Conservation (phyloP, 2,113 vertebrate species). For the Patagioenas fasciata region DNA sequence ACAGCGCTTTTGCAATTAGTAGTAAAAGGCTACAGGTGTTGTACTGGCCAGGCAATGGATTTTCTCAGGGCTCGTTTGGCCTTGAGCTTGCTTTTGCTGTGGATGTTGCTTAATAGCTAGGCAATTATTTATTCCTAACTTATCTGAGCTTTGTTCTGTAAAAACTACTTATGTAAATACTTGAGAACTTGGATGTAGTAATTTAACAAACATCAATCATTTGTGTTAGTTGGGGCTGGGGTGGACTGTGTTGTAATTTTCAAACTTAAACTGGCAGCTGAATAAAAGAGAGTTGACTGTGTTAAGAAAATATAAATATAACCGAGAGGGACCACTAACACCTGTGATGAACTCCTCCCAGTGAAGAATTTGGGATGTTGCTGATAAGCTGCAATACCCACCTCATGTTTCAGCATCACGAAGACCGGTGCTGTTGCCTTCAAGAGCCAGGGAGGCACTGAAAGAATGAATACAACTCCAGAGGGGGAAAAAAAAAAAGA, state of each 20-base stretch:
- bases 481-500: neutral
- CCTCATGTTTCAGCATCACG: neutral
- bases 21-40: neutral
- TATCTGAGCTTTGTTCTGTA: neutral
- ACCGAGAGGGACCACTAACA: neutral
- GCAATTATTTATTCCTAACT: neutral
- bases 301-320: neutral
- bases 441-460: neutral
- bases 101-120: neutral
- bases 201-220: neutral
- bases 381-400: neutral
- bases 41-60: neutral
- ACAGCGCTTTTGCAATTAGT: neutral
- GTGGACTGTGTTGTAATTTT: neutral
- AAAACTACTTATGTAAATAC: neutral
- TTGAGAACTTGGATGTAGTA: neutral
- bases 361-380: neutral
- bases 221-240: neutral
- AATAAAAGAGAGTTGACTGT: neutral
- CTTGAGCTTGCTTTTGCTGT: neutral
- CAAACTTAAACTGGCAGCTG: neutral
- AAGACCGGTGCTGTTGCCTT: neutral
- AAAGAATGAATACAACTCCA: neutral
- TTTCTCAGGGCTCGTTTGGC: neutral
- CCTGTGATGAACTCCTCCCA: neutral